Evolutionary conservation across 2,797 vertebrate genomes (phyloP).

Genomic region (Neoniphon sammara): DNA sequence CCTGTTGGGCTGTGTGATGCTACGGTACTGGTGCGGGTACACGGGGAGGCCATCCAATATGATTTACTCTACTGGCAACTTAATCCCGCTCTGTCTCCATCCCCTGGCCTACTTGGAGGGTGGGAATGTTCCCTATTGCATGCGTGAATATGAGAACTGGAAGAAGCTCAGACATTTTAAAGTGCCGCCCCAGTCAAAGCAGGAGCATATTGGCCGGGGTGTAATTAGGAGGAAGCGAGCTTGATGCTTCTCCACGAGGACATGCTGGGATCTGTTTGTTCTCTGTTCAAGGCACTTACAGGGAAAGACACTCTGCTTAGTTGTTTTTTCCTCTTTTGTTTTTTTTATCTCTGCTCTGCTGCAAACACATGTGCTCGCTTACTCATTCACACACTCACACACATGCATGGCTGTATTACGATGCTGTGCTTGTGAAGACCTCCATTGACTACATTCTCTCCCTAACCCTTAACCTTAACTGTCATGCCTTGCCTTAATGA

Average conservation of each 20-base stretch:
- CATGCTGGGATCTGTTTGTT: conserved; percentile 1
- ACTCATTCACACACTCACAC: conserved; percentile 10
- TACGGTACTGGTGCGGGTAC: conserved; percentile 13
- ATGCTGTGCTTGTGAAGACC: background rate
- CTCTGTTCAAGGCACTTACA: conserved; percentile 9
- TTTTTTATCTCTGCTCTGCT: background rate
- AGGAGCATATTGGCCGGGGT: background rate
- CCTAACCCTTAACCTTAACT: background rate
- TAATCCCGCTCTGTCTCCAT: conserved; percentile 18
- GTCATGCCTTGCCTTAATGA: background rate
- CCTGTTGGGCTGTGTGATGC: conserved; percentile 36
- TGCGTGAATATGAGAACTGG: conserved; percentile 21
- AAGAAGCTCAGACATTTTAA: conserved; percentile 25
- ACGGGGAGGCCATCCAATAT: conserved; percentile 23
- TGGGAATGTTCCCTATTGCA: background rate
- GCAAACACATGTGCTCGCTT: conserved; percentile 1
- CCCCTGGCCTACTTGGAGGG: conserved; percentile 9
- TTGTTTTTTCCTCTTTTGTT: conserved; percentile 2
- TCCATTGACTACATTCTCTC: background rate
- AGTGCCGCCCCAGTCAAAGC: conserved; percentile 11
- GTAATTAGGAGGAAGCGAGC: conserved; percentile 38
- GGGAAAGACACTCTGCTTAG: conserved; percentile 19
- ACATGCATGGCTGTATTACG: background rate
- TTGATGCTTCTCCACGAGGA: conserved; percentile 18
- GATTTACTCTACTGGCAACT: conserved; percentile 41